Conservation (phyloP, 2,113 vertebrate species). For the Ariopsis seemanni region DNA sequence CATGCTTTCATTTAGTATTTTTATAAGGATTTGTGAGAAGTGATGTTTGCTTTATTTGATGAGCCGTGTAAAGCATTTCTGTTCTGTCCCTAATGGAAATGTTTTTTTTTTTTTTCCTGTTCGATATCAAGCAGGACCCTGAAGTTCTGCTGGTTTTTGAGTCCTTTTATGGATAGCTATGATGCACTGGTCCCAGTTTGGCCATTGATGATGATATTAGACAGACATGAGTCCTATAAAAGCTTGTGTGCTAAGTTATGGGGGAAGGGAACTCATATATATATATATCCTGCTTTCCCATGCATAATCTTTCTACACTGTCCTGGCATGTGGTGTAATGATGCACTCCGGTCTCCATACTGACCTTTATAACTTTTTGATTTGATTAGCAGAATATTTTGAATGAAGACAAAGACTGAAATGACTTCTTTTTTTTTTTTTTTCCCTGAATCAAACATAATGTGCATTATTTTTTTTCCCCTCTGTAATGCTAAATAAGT, state of each 20-base stretch:
- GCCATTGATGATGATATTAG: not conserved
- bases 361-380: too few relatives aligned
- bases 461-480: too few relatives aligned
- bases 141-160: not conserved
- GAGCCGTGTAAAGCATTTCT: not conserved
- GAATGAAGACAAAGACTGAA: too few relatives aligned
- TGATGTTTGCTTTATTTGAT: not conserved
- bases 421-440: too few relatives aligned
- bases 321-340: too few relatives aligned
- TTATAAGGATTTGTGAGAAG: not conserved
- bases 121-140: not conserved
- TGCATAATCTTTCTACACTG: too few relatives aligned
- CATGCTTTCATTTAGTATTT: not conserved
- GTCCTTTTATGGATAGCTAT: not conserved
- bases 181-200: not conserved
- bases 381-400: too few relatives aligned
- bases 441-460: too few relatives aligned
- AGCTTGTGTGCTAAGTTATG: not conserved
- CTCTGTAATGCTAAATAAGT: too few relatives aligned
- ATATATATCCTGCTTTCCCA: too few relatives aligned
- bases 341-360: too few relatives aligned
- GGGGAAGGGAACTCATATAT: too few relatives aligned
- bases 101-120: not conserved
- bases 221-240: not conserved
- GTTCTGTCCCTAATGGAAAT: not conserved